phyloP scores from a whole-genome alignment of 1,140 invertebrate species.

The Pseudomyrmex cubaensis region DNA sequence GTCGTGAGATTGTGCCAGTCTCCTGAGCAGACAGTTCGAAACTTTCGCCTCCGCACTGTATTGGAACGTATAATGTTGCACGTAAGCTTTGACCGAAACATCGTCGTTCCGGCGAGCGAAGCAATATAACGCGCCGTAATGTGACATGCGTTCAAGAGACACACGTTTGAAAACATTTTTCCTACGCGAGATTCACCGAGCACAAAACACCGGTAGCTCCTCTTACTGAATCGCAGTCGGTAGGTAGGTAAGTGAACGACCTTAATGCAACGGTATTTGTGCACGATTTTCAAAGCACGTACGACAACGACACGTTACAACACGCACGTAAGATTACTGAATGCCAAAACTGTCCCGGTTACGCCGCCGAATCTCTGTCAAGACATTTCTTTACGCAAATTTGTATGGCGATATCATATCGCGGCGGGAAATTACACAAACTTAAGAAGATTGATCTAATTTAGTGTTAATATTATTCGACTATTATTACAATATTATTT shows the following conservation, averaged over 20 bases:
- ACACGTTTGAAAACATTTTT: slow-evolving; percentile 15
- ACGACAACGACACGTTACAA: slow-evolving; percentile 20
- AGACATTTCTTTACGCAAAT: neutral
- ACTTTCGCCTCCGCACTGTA: neutral
- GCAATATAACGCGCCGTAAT: slow-evolving; percentile 13
- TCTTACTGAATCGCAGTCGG: neutral
- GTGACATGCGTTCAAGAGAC: slow-evolving; percentile 15
- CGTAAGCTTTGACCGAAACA: slow-evolving; percentile 2
- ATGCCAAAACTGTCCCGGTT: slow-evolving; percentile 34
- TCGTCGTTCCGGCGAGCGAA: neutral
- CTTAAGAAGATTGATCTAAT: neutral
- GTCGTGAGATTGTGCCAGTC: neutral
- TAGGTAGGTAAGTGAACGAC: slow-evolving; percentile 46
- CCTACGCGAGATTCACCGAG: slow-evolving; percentile 2
- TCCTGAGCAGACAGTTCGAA: neutral
- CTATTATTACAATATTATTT: too few species aligned
- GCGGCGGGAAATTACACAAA: neutral
- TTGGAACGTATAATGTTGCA: neutral
- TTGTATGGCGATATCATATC: too few species aligned
- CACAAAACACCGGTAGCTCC: slow-evolving; percentile 17
- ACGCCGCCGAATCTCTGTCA: neutral
- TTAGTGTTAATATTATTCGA: neutral
- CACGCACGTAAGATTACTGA: neutral
- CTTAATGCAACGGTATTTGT: slow-evolving; percentile 59
- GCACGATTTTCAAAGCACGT: slow-evolving; percentile 54